These are phyloP conservation scores for Strigamia transsilvanica DNA, from an alignment of 2,888 invertebrate species.

Conservation along the genomic window DNA sequence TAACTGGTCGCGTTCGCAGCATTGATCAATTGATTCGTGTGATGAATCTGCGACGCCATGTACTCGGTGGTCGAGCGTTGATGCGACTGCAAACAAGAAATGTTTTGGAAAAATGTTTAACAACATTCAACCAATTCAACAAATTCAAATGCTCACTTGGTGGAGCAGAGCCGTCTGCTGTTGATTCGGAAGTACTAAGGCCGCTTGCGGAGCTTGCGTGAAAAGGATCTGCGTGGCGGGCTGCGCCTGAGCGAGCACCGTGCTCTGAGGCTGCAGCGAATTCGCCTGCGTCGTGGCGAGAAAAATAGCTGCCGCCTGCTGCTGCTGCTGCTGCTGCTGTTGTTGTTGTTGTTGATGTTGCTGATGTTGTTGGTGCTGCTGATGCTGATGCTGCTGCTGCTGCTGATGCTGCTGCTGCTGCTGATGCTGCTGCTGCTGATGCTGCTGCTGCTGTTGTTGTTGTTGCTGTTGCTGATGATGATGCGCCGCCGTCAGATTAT, in stretches of 20 bases:
- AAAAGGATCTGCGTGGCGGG: not conserved
- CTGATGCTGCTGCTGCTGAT: constrained; percentile 11
- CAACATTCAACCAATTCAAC: not conserved
- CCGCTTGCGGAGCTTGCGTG: not conserved
- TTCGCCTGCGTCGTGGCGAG: constrained; percentile 12
- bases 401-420: not conserved
- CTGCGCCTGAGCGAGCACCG: not conserved
- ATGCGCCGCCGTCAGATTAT: not conserved
- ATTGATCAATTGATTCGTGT: not conserved
- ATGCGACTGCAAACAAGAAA: not conserved
- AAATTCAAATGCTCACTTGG: not conserved
- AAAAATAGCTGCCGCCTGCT: not conserved
- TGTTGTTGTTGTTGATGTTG: constrained; percentile 36
- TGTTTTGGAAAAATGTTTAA: no score
- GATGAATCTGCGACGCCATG: constrained; percentile 13
- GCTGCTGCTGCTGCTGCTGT: constrained; percentile 29
- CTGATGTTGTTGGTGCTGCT: constrained; percentile 8
- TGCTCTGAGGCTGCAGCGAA: not conserved
- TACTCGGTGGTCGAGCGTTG: not conserved
- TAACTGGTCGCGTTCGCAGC: not conserved
- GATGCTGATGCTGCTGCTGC: constrained; percentile 38
- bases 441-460: constrained; percentile 15
- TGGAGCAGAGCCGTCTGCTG: not conserved
- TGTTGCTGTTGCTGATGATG: constrained; percentile 1
- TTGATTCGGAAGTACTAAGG: not conserved